Evolutionary conservation across 2,888 invertebrate species (phyloP).

Genomic region (Operophtera brumata): DNA sequence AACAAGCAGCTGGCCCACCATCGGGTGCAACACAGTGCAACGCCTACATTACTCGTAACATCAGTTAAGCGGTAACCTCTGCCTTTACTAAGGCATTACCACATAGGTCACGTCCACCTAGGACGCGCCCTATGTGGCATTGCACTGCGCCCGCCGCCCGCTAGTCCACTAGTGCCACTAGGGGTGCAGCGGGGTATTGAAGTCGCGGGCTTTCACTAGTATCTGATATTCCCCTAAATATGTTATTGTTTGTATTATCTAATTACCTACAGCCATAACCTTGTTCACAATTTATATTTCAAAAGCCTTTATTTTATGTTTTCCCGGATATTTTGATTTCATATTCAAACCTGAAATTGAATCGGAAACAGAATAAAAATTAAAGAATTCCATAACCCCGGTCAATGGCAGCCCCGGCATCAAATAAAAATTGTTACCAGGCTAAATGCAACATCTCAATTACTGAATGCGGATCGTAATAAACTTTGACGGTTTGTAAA

Average conservation of each 20-base stretch:
- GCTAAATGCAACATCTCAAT: constrained; percentile 51
- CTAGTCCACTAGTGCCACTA: too few species aligned
- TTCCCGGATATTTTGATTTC: neutral
- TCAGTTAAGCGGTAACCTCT: too few species aligned
- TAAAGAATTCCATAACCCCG: constrained; percentile 43
- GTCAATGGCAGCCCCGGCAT: constrained; percentile 49
- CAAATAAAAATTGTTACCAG: constrained; percentile 51
- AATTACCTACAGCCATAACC: neutral
- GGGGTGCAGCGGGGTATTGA: too few species aligned
- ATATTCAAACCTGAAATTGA: constrained; percentile 12
- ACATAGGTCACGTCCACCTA: too few species aligned
- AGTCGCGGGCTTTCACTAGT: too few species aligned
- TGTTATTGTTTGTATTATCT: neutral
- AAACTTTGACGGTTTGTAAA: constrained; percentile 22
- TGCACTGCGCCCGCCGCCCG: too few species aligned
- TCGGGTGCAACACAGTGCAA: too few species aligned
- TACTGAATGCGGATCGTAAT: constrained; percentile 33
- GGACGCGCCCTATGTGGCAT: too few species aligned
- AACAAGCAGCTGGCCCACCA: too few species aligned
- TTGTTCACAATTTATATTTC: neutral
- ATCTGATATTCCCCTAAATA: too few species aligned
- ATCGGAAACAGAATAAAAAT: constrained; percentile 40
- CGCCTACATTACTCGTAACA: too few species aligned
- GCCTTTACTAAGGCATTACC: too few species aligned
- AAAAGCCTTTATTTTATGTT: neutral